These are phyloP conservation scores for Emydura subglobosa DNA, from an alignment of 2,113 vertebrate species.

Conservation along the genomic window DNA sequence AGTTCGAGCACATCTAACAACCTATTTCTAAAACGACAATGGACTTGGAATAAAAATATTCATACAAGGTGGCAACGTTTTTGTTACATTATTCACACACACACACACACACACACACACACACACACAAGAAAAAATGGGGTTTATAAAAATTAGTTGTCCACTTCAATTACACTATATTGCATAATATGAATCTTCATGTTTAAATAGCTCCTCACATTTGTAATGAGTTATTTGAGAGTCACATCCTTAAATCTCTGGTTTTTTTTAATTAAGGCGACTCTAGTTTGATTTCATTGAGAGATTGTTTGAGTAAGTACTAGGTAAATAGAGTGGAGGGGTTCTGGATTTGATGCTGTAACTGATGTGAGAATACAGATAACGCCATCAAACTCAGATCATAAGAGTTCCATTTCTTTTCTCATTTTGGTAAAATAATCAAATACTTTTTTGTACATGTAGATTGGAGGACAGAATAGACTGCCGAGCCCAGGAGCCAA, in stretches of 20 bases:
- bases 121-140: not conserved
- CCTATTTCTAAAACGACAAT: accelerated
- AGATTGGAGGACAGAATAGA: not conserved
- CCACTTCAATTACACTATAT: not conserved
- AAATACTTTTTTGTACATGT: not conserved
- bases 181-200: not conserved
- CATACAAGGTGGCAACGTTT: accelerated
- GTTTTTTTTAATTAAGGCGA: not conserved
- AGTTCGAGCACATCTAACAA: not conserved
- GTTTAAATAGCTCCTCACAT: not conserved
- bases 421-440: not conserved
- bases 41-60: not conserved
- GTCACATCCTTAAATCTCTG: not conserved
- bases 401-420: not conserved
- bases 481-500: not conserved
- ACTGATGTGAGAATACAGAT: not conserved
- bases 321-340: not conserved
- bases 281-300: not conserved
- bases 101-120: too few species aligned
- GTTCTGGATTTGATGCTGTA: not conserved
- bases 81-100: not conserved
- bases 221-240: not conserved
- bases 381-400: not conserved
- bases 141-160: not conserved
- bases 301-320: not conserved